Base-by-base conservation (phyloP, 2,113 vertebrate species). In the Anarhynchus alexandrinus region DNA sequence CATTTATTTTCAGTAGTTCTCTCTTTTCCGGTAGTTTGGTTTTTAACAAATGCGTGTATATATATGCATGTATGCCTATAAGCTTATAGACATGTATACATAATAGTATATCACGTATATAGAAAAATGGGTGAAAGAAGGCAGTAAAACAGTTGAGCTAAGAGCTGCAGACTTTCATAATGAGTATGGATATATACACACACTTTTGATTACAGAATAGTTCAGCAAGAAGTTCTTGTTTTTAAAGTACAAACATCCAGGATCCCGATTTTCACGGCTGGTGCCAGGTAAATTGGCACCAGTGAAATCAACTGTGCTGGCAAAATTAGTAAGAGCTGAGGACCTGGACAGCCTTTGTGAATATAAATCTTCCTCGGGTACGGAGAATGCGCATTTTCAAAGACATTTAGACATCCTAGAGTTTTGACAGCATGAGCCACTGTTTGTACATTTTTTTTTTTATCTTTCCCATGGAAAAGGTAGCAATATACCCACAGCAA, bases 51-150 rank as follows among this genome's bases (percentile, higher is more conserved):
- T 18, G 5, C 42, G 40, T 17, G 2, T 49, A 8, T 19, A 9
- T 7, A 25, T 18, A n/a, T 30, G 3, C 6, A 22, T 4, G 5
- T 40, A 83, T 13, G 17, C 1, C 3, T 10, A 11, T 27, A 43
- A 29, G 8, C 22, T 55, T 36, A 36, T 13, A 67, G 26, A 47
- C 11, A 32, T 3, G 0, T 61, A 58, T 26, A 73, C 7, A 19
- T 17, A 42, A 47, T 10, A 51, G 7, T 4, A 4, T 38, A 55
- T 9, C 15, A 36, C 2, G 3, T 11, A 25, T 10, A 26, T 6
- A 49, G 15, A 73, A 69, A 59, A 70, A 66, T 8, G 4, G 4
- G 25, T 52, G 10, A 45, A 62, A 52, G n/a, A 6, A 11, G 7
- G 49, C 5, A 85, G 25, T 58, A 30, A 92, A 81, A 27, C 2